phyloP scores from a whole-genome alignment of 2,113 vertebrate species.

The Gymnorhina tibicen region DNA sequence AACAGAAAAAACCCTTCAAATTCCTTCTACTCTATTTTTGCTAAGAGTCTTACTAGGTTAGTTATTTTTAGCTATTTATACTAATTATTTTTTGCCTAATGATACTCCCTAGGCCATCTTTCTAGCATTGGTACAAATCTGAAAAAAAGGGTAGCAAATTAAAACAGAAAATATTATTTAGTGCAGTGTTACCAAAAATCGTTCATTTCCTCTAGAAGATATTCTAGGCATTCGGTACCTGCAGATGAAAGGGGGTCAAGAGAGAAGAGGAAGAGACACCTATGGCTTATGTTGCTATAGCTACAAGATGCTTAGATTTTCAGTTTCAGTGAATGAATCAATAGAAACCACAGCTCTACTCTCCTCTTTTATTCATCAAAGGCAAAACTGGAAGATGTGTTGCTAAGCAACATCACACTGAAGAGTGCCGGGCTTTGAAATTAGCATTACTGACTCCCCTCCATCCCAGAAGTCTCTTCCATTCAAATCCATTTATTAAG shows the following conservation, averaged over 20 bases:
- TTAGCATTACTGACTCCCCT: constrained; percentile 68
- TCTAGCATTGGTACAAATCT: neutral
- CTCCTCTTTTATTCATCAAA: constrained; percentile 62
- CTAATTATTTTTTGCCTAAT: neutral
- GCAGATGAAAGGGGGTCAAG: neutral
- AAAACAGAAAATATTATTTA: neutral
- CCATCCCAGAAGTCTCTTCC: constrained; percentile 44
- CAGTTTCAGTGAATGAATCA: constrained; percentile 65
- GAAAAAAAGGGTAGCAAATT: neutral
- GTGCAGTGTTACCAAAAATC: neutral
- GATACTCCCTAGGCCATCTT: neutral
- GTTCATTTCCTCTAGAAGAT: neutral
- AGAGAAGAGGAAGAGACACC: neutral
- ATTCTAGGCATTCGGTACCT: constrained; percentile 31
- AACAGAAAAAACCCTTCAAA: rapidly evolving
- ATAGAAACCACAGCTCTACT: constrained; percentile 63
- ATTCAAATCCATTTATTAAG: constrained; percentile 58
- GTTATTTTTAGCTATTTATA: neutral
- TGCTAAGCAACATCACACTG: constrained; percentile 76
- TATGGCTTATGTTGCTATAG: constrained; percentile 58
- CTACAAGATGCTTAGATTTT: constrained; percentile 58
- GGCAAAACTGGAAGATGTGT: constrained; percentile 69
- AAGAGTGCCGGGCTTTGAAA: constrained; percentile 73
- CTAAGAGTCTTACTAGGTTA: neutral
- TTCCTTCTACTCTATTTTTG: neutral